These are phyloP conservation scores for Amitus sp. DNA, from an alignment of 2,888 invertebrate genomes.

Conservation along the genomic window DNA sequence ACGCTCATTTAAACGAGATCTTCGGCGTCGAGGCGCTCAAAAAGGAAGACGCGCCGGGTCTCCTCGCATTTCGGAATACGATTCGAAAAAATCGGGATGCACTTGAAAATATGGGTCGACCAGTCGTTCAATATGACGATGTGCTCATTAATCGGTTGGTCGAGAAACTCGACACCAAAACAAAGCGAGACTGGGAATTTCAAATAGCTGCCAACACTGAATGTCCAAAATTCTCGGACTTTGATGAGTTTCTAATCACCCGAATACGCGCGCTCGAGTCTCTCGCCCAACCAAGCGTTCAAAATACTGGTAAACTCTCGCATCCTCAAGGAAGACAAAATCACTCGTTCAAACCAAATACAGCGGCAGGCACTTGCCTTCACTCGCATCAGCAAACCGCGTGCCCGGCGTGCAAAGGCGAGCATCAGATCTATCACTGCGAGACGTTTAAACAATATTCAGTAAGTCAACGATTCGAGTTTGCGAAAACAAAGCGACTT, in stretches of 20 bases:
- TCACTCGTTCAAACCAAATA: too few species aligned
- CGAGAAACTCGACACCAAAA: neutral
- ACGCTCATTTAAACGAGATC: neutral
- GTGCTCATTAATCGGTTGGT: neutral
- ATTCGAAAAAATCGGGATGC: neutral
- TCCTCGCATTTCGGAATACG: neutral
- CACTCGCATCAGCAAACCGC: too few species aligned
- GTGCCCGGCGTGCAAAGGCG: neutral
- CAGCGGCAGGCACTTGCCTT: too few species aligned
- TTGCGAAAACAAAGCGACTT: neutral
- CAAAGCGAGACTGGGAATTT: conserved; percentile 9
- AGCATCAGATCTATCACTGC: neutral
- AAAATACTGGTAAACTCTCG: too few species aligned
- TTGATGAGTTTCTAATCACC: neutral
- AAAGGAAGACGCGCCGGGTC: neutral
- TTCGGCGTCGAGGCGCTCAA: neutral
- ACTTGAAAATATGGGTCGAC: neutral
- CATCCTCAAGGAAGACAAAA: too few species aligned
- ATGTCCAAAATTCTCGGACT: neutral
- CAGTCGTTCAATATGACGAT: neutral
- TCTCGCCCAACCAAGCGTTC: too few species aligned
- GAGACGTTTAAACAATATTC: neutral
- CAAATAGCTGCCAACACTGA: neutral
- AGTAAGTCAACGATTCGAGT: neutral
- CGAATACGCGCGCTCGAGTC: neutral